These are phyloP conservation scores for Cerastis rubricosa DNA, from an alignment of 2,888 invertebrate genomes.

Conservation along the genomic window DNA sequence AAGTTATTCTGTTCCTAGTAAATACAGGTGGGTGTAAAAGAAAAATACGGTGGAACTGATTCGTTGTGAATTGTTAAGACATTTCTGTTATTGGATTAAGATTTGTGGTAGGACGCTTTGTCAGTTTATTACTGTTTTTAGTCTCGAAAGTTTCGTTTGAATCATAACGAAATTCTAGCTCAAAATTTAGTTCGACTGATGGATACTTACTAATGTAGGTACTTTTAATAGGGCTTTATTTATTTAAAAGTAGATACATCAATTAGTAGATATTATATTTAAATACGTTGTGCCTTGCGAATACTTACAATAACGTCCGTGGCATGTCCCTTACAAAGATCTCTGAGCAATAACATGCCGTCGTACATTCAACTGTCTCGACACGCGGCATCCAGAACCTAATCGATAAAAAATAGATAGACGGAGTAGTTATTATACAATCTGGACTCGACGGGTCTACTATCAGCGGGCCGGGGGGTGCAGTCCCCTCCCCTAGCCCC, in stretches of 20 bases:
- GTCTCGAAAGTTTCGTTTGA: not conserved
- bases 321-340: conserved; percentile 17
- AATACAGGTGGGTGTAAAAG: not conserved
- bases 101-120: not conserved
- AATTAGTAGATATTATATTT: not conserved
- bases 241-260: not conserved
- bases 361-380: conserved; percentile 40
- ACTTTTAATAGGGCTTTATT: not conserved
- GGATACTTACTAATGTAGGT: not conserved
- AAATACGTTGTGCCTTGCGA: not conserved
- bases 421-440: conserved; percentile 57
- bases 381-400: conserved; percentile 26
- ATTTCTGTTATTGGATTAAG: not conserved
- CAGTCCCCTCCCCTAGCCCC: not conserved
- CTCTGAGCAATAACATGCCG: conserved; percentile 47
- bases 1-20: not conserved
- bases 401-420: conserved; percentile 63
- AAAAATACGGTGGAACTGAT: not conserved
- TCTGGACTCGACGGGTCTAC: conserved; percentile 55
- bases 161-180: not conserved
- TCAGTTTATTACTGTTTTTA: not conserved
- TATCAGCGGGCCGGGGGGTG: conserved; percentile 28
- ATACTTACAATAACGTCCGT: too few species aligned
- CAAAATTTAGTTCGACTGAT: not conserved
- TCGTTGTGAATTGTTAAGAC: not conserved